These are phyloP conservation scores for Colinus virginianus DNA, from an alignment of 2,113 vertebrate species.

Conservation along the genomic window DNA sequence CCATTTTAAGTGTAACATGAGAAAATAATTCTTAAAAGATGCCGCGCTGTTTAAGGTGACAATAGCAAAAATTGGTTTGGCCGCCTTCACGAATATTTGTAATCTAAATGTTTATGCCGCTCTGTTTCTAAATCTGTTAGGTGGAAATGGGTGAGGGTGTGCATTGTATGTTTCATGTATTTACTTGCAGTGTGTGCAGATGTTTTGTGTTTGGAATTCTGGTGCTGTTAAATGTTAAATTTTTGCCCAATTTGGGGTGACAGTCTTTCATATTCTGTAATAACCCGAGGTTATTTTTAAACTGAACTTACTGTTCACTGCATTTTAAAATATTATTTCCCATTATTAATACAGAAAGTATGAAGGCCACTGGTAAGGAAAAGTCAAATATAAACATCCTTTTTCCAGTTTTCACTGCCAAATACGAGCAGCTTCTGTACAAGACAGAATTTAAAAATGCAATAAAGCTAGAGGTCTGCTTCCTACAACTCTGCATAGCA, in stretches of 20 bases:
- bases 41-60: slow-evolving; percentile 48
- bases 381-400: slow-evolving; percentile 60
- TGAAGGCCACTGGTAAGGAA: slow-evolving; percentile 36
- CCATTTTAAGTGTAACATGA: slow-evolving; percentile 19
- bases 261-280: slow-evolving; percentile 51
- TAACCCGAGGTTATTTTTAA: slow-evolving; percentile 73
- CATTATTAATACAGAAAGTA: slow-evolving; percentile 54
- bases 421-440: slow-evolving; percentile 70
- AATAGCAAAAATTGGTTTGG: neutral
- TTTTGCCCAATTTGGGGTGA: slow-evolving; percentile 20
- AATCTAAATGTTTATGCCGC: slow-evolving; percentile 53
- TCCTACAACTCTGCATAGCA: slow-evolving; percentile 80
- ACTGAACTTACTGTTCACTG: slow-evolving; percentile 60
- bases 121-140: slow-evolving; percentile 66
- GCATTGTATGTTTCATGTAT: slow-evolving; percentile 43
- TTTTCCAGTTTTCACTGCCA: slow-evolving; percentile 68
- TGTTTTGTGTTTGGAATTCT: slow-evolving; percentile 63
- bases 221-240: slow-evolving; percentile 15
- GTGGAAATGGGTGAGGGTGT: neutral
- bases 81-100: slow-evolving; percentile 28
- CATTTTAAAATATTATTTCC: slow-evolving; percentile 66
- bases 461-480: slow-evolving; percentile 76
- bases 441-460: slow-evolving; percentile 79
- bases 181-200: slow-evolving; percentile 27
- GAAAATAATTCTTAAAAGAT: slow-evolving; percentile 49